Conservation (phyloP, 1,140 invertebrate genomes). For the Drosophila cardini region DNA sequence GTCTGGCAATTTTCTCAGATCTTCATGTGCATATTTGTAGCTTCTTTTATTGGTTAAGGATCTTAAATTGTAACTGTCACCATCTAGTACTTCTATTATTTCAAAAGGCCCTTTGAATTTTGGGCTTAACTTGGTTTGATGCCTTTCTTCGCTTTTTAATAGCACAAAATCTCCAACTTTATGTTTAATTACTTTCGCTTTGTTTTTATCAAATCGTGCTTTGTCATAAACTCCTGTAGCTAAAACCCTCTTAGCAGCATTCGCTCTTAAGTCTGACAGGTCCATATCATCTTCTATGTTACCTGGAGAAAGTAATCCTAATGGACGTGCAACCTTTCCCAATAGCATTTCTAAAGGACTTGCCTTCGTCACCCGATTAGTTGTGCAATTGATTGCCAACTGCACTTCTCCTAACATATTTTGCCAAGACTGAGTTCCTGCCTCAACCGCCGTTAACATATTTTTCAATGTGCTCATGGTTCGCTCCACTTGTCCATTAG, state of each 20-base stretch:
- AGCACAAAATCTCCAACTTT: no score
- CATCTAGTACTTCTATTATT: no score
- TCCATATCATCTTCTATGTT: slow-evolving; percentile 1
- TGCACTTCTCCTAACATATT: background rate
- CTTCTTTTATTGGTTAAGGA: slow-evolving; percentile 2
- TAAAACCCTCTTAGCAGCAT: no score
- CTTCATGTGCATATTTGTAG: background rate
- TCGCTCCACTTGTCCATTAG: slow-evolving; percentile 5
- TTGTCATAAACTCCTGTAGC: slow-evolving; percentile 6
- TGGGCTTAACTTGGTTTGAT: no score
- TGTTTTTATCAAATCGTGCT: background rate
- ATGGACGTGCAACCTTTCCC: slow-evolving; percentile 5
- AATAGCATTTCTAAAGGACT: background rate
- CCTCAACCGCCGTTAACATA: no score
- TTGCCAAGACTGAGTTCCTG: background rate
- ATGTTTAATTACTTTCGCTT: no score
- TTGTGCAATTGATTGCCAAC: background rate
- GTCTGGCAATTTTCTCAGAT: slow-evolving; percentile 10
- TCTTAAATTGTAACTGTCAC: no score
- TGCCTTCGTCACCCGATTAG: background rate
- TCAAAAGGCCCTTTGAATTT: no score
- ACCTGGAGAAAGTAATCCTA: no score
- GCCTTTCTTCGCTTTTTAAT: no score
- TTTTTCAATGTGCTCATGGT: background rate
- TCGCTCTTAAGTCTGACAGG: background rate